Evolutionary conservation across 1,140 invertebrate genomes (phyloP), one percentile per base, ranked within the genome.

Genomic region (Diabrotica undecimpunctata): DNA sequence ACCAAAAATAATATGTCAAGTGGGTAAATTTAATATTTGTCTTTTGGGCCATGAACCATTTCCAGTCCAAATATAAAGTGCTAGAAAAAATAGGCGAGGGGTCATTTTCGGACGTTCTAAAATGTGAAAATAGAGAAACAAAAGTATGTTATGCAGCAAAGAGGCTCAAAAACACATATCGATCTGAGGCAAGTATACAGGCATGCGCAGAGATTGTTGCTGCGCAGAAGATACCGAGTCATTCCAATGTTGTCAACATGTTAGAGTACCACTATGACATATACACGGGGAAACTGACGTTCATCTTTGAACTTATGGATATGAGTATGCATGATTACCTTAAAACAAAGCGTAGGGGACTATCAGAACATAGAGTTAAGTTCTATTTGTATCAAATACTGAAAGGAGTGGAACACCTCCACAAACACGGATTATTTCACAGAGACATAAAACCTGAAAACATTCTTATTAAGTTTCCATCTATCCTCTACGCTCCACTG

Each of bases 401-500:
- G 6, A 80, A 80, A 72, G 84, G 83, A 9, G 62, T 85, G 6
- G 77, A 81, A 37, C 82, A 84, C 73, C 75, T 87, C 25, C 83
- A 89, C 65, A 83, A 80, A 72, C 76, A 86, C 77, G 86, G 85
- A 6, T 81, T 89, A 41, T 88, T 89, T 75, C 87, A 89, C 77
- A 73, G 87, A 51, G 88, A 89, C 75, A 84, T 89, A 6, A 89
- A 90, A 77, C 88, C 88, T 10, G 88, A 90, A 79, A 90, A 89
- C 77, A 86, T 89, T 68, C 74, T 89, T 61, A 72, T 87, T 0
- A 84, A 83, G 74, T 68, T 71, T 62, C 67, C 67, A n/a, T 66
- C 64, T 0, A 60, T 66, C 37, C 56, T 63, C 6, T 57, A 52
- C 3, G 38, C 57, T 7, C 61, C 64, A 10, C 56, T 69, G 11